phyloP scores from a whole-genome alignment of 2,797 vertebrate genomes.

The Sebastes kiyomatsui region DNA sequence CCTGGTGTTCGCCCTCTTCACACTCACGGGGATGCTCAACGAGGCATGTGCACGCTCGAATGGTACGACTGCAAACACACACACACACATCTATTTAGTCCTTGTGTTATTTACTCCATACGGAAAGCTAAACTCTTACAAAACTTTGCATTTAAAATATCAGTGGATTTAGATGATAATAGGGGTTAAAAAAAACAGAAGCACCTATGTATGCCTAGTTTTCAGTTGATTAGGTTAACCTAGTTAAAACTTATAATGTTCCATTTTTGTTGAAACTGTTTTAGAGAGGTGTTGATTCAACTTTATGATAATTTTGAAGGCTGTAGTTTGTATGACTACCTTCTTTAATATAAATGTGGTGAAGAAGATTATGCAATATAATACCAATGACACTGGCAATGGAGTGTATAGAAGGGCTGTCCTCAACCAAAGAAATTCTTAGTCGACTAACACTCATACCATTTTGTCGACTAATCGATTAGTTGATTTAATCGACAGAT shows the following conservation, averaged over 20 bases:
- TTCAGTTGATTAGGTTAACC: background rate
- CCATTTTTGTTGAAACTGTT: background rate
- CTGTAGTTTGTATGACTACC: background rate
- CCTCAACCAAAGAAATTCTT: no score
- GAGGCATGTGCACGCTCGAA: conserved; percentile 43
- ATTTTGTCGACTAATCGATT: no score
- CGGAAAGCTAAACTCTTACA: background rate
- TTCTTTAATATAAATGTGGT: background rate
- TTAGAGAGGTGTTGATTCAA: background rate
- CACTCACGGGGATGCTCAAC: conserved; percentile 70
- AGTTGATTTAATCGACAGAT: no score
- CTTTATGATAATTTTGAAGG: background rate
- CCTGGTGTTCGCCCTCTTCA: conserved; percentile 76
- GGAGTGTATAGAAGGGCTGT: no score
- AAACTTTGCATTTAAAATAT: background rate
- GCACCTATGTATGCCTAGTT: background rate
- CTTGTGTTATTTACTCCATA: background rate
- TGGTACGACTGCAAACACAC: conserved; percentile 55
- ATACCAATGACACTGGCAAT: background rate
- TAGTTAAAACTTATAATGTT: background rate
- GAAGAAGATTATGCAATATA: background rate
- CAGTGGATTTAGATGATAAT: background rate
- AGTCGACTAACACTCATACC: no score
- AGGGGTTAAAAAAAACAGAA: background rate
- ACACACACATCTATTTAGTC: background rate